Evolutionary conservation across 1,140 invertebrate genomes (phyloP), one percentile per base, ranked within the genome.

Genomic region (Semibalanus balanoides): DNA sequence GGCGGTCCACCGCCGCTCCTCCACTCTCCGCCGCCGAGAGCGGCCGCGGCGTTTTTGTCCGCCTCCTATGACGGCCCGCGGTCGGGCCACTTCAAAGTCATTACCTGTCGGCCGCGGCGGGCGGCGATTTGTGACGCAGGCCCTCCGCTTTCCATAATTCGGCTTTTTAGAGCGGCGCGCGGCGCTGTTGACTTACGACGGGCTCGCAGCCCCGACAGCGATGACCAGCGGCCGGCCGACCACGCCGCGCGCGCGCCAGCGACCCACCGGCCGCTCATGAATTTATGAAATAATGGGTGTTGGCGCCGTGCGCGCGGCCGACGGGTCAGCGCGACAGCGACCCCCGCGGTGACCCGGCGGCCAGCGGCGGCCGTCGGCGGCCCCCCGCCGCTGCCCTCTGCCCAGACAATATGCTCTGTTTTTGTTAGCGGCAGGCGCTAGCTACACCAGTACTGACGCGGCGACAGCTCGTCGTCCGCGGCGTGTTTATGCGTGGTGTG

Each of bases 141-240:
- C 51, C 51, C 51, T 64, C 51, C 51, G 51, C 51, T 64, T 64
- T 64, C 51, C 51, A 64, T 64, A 64, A 64, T 64, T 64, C 51
- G 51, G 51, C 51, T 64, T 64, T 64, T 64, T 64, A 64, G 14
- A 25, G 51, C 51, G 22, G 14, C 51, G 9, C 11, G 51, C 11
- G 14, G 51, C 51, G 51, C 51, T 64, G 51, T 64, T 64, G 51
- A 64, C 51, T 64, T 64, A 64, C 22, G 51, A 25, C 51, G 22
- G 22, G 14, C 51, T 14, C 11, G 51, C 51, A 64, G 11, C 35
- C 17, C 35, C 35, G 35, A 40, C 35, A 40, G 35, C 35, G 35
- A 40, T 64, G 51, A 64, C 51, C 51, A 64, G 51, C 14, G 51
- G 14, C 22, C 51, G 22, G 51, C n/a, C 35, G 35, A 40, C 51